Evolutionary conservation across 2,113 vertebrate species (phyloP), one percentile per base, ranked within the genome.

Genomic region (Cottus gobio): DNA sequence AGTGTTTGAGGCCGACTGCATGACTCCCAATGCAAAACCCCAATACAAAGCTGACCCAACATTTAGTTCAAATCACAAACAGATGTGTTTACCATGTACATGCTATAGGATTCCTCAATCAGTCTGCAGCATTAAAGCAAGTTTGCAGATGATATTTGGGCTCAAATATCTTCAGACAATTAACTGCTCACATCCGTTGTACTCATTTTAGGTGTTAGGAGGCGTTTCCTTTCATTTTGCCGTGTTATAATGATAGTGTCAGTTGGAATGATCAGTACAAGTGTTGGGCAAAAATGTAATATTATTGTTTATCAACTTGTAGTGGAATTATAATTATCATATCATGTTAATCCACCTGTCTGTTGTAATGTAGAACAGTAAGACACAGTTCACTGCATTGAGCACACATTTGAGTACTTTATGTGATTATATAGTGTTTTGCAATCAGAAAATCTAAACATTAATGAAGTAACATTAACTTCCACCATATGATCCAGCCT

Each of bases 211-310:
- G 13, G 13, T 39, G 48, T 28, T 34, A 66, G 46, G 3, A 7
- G n/a, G 12, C 11, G 44, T 80, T 77, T 20, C 36, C 62, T 82
- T 82, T 79, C 52, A 46, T 24, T 42, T 1, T 71, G 50, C 61
- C 6, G 0, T 30, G 13, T 39, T 70, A 0, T 1, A 71, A 26
- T 15, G 71, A n/a, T n/a, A 50, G 30, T 20, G 28, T 0, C 7
- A 12, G 36, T 9, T 44, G 9, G 54, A 30, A 62, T 28, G 24
- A 0, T n/a, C 50, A 39, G 34, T 28, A 28, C 9, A 4, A n/a
- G 22, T 10, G 48, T 44, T 30, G 52, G 28, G 13, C 16, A 69
- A 44, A 34, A 26, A 20, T 22, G 6, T n/a, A 39, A 10, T 30
- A 28, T 37, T 30, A 24, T 31, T 42, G 58, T 56, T 36, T 11